Evolutionary conservation across 2,797 vertebrate genomes (phyloP).

Genomic region (Apodemus agrarius): DNA sequence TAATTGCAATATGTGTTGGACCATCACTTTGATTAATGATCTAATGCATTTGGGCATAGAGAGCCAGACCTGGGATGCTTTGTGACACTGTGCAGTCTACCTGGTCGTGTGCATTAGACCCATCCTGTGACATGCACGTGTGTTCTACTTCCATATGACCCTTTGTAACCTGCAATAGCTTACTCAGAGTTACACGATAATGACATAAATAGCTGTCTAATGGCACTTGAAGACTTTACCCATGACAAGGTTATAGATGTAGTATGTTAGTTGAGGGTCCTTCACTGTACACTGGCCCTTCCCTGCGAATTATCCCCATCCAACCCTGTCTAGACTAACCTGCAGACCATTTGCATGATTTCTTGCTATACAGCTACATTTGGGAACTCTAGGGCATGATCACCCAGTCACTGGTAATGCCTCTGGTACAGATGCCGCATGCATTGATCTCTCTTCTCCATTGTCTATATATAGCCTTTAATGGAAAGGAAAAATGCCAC

Average conservation of each 20-base stretch:
- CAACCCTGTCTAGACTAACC: slow-evolving; percentile 24
- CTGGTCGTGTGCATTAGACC: neutral
- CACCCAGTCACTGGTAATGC: neutral
- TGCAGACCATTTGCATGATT: neutral
- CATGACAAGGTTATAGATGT: slow-evolving; percentile 40
- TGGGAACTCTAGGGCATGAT: slow-evolving; percentile 47
- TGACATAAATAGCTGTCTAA: slow-evolving; percentile 68
- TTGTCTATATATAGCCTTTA: slow-evolving; percentile 27
- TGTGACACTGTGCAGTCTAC: neutral
- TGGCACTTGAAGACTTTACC: slow-evolving; percentile 44
- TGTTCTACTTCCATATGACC: slow-evolving; percentile 43
- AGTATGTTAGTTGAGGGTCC: neutral
- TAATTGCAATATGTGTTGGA: neutral
- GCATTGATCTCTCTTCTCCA: slow-evolving; percentile 34
- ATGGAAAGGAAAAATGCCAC: slow-evolving; percentile 14
- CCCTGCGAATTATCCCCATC: neutral
- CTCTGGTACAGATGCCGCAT: neutral
- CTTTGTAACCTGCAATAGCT: slow-evolving; percentile 75
- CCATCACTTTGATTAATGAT: neutral
- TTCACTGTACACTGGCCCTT: neutral
- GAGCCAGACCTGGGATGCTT: neutral
- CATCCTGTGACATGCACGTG: neutral
- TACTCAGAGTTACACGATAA: slow-evolving; percentile 84
- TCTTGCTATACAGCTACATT: neutral
- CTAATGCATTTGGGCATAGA: neutral